Evolutionary conservation across 2,888 invertebrate species (phyloP).

Genomic region (Dasypolia templi): DNA sequence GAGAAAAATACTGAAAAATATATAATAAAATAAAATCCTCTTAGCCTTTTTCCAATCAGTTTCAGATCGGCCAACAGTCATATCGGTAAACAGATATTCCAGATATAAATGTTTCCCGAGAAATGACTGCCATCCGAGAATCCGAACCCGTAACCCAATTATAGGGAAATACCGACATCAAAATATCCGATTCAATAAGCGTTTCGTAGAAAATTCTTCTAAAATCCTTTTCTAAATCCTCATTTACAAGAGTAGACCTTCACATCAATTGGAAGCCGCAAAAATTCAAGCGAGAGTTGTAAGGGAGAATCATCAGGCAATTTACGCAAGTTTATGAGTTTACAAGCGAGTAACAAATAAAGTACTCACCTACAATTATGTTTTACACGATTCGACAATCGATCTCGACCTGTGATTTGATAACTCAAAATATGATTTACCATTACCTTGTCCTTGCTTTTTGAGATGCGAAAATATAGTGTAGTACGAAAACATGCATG

Average conservation of each 20-base stretch:
- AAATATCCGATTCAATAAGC: constrained; percentile 16
- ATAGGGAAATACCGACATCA: constrained; percentile 13
- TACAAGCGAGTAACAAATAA: not conserved
- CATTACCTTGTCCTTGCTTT: not conserved
- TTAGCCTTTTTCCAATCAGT: not conserved
- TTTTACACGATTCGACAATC: not conserved
- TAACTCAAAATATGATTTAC: not conserved
- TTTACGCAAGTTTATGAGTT: not conserved
- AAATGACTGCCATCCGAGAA: not conserved
- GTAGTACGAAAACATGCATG: not conserved
- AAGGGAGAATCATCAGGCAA: not conserved
- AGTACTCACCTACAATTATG: not conserved
- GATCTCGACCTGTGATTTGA: not conserved
- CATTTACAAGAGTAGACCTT: constrained; percentile 2
- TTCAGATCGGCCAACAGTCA: not conserved
- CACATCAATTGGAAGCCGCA: not conserved
- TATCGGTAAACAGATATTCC: constrained; percentile 30
- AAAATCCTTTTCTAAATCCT: not conserved
- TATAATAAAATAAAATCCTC: no score
- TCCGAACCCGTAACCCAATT: constrained; percentile 37
- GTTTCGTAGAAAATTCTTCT: constrained; percentile 9
- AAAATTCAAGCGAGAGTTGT: not conserved
- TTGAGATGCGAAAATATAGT: not conserved
- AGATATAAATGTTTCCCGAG: constrained; percentile 14
- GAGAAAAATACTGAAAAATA: no score